Conservation (phyloP, 2,888 invertebrate species). For the Patella depressa region DNA sequence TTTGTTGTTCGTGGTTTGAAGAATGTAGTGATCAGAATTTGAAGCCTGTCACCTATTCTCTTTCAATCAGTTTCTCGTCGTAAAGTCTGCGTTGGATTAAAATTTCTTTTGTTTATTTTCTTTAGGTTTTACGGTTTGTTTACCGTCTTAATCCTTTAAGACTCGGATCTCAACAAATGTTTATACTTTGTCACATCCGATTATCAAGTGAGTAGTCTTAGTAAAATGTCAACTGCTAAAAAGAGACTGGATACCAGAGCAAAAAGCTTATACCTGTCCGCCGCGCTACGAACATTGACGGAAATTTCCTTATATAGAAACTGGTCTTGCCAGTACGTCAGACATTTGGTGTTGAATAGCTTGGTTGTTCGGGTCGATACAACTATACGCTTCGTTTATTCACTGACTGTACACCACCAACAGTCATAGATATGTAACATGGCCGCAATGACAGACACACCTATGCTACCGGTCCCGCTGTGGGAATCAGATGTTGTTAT, state of each 20-base stretch:
- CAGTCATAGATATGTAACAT: conserved; percentile 22
- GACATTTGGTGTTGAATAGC: conserved; percentile 20
- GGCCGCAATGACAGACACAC: conserved; percentile 33
- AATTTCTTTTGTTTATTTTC: neutral
- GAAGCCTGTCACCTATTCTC: neutral
- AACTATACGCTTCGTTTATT: conserved; percentile 14
- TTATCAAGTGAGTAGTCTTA: neutral
- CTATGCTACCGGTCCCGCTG: conserved; percentile 37
- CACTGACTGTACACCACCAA: conserved; percentile 12
- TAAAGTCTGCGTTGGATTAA: conserved; percentile 9
- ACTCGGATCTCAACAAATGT: neutral
- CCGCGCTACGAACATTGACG: neutral
- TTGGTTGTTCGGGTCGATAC: conserved; percentile 15
- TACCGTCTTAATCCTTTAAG: neutral
- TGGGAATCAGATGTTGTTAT: conserved; percentile 63
- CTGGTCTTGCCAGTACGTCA: conserved; percentile 26
- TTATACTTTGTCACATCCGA: neutral
- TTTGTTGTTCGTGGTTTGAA: no score
- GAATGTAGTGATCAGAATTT: no score
- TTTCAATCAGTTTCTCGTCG: conserved; percentile 5
- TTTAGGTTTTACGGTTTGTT: neutral
- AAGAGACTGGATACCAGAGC: neutral
- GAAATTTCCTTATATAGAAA: conserved; percentile 28
- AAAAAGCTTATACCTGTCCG: neutral
- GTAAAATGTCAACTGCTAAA: neutral